Evolutionary conservation across 2,888 invertebrate genomes (phyloP), one percentile per base, ranked within the genome.

Genomic region (Oithona nana): DNA sequence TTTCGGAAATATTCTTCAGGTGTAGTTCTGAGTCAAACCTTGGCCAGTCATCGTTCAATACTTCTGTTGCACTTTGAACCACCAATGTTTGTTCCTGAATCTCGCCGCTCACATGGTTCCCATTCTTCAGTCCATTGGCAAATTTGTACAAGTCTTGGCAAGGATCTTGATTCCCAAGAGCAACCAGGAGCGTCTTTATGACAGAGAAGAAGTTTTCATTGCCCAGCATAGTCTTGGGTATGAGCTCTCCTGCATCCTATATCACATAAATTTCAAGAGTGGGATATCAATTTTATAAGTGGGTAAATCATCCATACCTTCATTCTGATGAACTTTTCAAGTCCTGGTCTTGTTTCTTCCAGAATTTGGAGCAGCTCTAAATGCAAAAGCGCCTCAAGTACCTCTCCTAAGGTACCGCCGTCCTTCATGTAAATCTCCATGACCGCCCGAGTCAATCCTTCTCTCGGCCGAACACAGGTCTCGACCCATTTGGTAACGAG

Each of bases 381-480:
- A 11, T 39, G 26, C 48, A 59, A 29, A 8, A 59, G 49, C 8
- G 59, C 59, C 31, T 22, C 31, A 3, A 59, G 50, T 20, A 59
- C 59, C 2, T 59, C 49, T 4, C 50, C 59, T 11, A 59, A 26
- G 24, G 59, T 59, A 29, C 59, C 59, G 1, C 50, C 50, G n/a
- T 59, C 59, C n/a, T 20, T 20, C 28, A 49, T 59, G 28, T 59
- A 59, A n/a, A 59, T 50, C 3, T 59, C 59, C 1, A 59, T 24
- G 13, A 59, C 49, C 26, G 59, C 59, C 49, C 59, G 20, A 13
- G 59, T 59, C 48, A 59, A 50, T 20, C 59, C 59, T 59, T 59
- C 59, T 13, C 26, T 59, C 8, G 59, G 59, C 11, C 59, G n/a
- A 20, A 59, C 59, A 28, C 59, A 59, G 1, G 28, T 28, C 3